Conservation (phyloP, 2,797 vertebrate genomes). For the Oryzias dopingdopingensis region DNA sequence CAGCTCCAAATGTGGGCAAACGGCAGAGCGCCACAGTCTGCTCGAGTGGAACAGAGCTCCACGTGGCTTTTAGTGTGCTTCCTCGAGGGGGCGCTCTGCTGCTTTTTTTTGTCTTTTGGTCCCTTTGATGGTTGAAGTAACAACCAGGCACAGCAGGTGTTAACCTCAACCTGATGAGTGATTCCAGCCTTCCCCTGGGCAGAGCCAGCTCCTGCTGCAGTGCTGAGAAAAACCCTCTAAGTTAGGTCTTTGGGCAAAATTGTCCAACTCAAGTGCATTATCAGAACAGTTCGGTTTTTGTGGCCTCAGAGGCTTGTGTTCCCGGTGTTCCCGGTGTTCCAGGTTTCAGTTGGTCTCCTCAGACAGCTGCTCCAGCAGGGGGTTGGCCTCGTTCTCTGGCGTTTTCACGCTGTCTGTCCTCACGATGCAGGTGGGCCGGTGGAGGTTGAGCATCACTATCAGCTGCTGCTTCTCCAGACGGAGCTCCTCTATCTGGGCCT, state of each 20-base stretch:
- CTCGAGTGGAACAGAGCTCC: conserved; percentile 63
- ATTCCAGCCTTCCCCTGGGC: conserved; percentile 59
- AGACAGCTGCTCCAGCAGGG: conserved; percentile 81
- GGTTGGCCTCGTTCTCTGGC: conserved; percentile 85
- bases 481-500: conserved; percentile 95
- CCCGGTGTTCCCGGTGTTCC: conserved; percentile 10
- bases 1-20: conserved; percentile 60
- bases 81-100: conserved; percentile 47
- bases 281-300: conserved; percentile 51
- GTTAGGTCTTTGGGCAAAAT: conserved; percentile 60
- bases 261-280: conserved; percentile 71
- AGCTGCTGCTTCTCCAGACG: conserved; percentile 93
- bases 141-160: conserved; percentile 69
- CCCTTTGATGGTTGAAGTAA: conserved; percentile 66
- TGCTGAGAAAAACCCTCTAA: conserved; percentile 38
- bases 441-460: conserved; percentile 92
- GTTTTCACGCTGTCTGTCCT: conserved; percentile 91
- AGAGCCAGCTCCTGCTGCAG: conserved; percentile 70
- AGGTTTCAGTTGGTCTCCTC: conserved; percentile 64
- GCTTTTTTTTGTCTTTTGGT: conserved; percentile 57
- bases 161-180: conserved; percentile 53
- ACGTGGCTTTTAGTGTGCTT: conserved; percentile 61
- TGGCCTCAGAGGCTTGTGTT: conserved; percentile 23
- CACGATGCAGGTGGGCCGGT: conserved; percentile 95
- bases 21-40: conserved; percentile 48